Conservation (phyloP, 2,888 invertebrate genomes). For the Hoplodrina blanda region DNA sequence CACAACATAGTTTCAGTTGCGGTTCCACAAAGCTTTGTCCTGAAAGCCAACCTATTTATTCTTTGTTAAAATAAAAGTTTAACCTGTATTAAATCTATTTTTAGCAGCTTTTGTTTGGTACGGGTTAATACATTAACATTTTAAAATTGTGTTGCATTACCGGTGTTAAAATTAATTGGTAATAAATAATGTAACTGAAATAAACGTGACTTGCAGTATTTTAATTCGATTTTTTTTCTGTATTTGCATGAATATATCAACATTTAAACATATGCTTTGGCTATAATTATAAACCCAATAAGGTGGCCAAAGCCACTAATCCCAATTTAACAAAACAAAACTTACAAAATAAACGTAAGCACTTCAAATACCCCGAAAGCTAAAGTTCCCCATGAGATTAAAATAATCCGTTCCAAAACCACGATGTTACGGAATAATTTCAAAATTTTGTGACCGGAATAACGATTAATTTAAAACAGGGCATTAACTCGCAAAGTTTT, state of each 20-base stretch:
- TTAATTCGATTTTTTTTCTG: no score
- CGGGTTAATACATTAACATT: not conserved
- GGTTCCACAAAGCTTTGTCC: slow-evolving; percentile 60
- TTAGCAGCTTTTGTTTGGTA: slow-evolving; percentile 17
- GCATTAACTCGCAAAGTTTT: slow-evolving; percentile 60
- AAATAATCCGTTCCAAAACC: slow-evolving; percentile 55
- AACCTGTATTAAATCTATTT: slow-evolving; percentile 31
- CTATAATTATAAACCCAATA: not conserved
- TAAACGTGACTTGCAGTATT: no score
- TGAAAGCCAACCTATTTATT: slow-evolving; percentile 57
- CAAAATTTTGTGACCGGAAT: slow-evolving; percentile 62
- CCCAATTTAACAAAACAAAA: slow-evolving; percentile 19
- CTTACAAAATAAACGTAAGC: slow-evolving; percentile 30
- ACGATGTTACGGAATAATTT: slow-evolving; percentile 53
- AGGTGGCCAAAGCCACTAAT: not conserved
- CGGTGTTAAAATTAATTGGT: not conserved
- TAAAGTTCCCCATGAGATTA: slow-evolving; percentile 57
- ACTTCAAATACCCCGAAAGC: slow-evolving; percentile 46
- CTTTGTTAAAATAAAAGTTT: slow-evolving; percentile 50
- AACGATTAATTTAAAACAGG: slow-evolving; percentile 62
- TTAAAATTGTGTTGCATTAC: not conserved
- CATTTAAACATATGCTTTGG: not conserved
- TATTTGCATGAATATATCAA: not conserved
- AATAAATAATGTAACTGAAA: not conserved
- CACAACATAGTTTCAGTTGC: slow-evolving; percentile 64